Conservation (phyloP, 2,888 invertebrate genomes). For the Eilema caniola region DNA sequence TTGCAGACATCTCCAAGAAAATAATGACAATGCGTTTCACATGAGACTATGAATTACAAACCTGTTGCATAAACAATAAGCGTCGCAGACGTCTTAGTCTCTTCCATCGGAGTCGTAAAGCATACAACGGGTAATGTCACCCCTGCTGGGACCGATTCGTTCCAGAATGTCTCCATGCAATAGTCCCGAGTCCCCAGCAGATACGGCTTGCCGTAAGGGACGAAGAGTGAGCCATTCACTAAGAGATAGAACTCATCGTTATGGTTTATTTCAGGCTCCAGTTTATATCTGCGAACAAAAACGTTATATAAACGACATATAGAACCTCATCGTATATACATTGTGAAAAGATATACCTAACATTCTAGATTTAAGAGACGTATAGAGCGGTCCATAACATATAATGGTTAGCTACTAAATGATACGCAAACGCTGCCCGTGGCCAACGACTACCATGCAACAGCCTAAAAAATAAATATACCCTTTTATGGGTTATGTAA, state of each 20-base stretch:
- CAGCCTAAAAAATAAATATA: no score
- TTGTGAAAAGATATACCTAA: not conserved
- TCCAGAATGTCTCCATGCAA: constrained; percentile 88
- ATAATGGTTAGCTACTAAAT: no score
- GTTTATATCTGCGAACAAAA: constrained; percentile 79
- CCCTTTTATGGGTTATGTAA: no score
- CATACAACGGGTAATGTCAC: constrained; percentile 86
- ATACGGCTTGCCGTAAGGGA: constrained; percentile 78
- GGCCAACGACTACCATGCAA: not conserved
- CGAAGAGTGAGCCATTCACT: constrained; percentile 87
- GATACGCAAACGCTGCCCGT: no score
- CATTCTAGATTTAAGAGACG: not conserved
- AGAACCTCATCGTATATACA: not conserved
- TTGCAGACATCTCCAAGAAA: not conserved
- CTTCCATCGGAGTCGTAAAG: constrained; percentile 71
- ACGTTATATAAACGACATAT: not conserved
- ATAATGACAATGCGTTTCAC: not conserved
- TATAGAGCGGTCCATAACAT: not conserved
- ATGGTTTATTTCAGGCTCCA: constrained; percentile 80
- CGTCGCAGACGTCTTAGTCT: constrained; percentile 71
- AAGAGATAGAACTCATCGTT: constrained; percentile 87
- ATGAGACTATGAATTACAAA: constrained; percentile 42
- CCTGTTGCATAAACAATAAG: constrained; percentile 79
- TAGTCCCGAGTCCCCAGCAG: constrained; percentile 84
- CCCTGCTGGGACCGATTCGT: constrained; percentile 75